phyloP scores from a whole-genome alignment of 1,140 invertebrate genomes.

The Drosophila chauvacae region DNA sequence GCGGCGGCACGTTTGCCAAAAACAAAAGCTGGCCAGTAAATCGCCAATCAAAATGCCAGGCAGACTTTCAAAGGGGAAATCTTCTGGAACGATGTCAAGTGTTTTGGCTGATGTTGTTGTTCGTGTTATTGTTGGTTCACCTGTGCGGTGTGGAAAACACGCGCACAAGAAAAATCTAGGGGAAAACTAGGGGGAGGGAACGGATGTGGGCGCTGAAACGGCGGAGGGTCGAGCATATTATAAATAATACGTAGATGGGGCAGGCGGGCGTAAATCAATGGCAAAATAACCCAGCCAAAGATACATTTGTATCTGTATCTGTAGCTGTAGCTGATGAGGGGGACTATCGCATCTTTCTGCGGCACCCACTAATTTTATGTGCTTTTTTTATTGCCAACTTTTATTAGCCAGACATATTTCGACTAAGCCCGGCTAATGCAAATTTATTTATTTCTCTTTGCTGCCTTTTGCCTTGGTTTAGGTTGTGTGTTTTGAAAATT shows the following conservation, averaged over 20 bases:
- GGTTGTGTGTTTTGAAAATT: conserved; percentile 43
- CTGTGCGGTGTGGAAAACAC: conserved; percentile 60
- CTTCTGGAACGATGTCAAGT: conserved; percentile 50
- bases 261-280: conserved; percentile 66
- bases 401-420: conserved; percentile 81
- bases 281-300: conserved; percentile 55
- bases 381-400: conserved; percentile 76
- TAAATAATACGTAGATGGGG: conserved; percentile 64
- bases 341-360: conserved; percentile 12
- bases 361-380: conserved; percentile 76
- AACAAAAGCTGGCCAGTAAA: conserved; percentile 30
- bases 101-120: conserved; percentile 9
- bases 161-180: conserved; percentile 38
- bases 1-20: conserved; percentile 60
- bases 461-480: conserved; percentile 12
- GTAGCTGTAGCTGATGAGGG: conserved; percentile 10
- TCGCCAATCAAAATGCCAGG: conserved; percentile 30
- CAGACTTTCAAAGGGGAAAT: conserved; percentile 19
- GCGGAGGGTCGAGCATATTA: conserved; percentile 45
- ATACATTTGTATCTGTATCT: conserved; percentile 73
- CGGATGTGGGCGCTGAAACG: conserved; percentile 3
- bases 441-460: conserved; percentile 76
- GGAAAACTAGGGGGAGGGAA: conserved; percentile 4
- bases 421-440: conserved; percentile 76
- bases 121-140: conserved; percentile 55